These are phyloP conservation scores for Carduelis carduelis DNA, from an alignment of 2,797 vertebrate genomes.

Conservation along the genomic window DNA sequence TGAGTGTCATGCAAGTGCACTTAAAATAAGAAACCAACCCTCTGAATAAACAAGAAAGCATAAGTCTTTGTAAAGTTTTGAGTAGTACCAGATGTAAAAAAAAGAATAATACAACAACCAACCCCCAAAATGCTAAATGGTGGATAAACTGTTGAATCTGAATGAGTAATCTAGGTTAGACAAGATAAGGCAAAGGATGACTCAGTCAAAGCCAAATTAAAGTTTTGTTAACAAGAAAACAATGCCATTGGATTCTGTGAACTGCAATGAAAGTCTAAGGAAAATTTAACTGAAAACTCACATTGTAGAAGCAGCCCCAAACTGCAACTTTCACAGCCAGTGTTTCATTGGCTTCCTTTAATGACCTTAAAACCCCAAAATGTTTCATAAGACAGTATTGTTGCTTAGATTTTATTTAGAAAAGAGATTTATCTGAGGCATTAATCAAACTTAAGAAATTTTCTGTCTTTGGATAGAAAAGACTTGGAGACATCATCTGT, in stretches of 20 bases:
- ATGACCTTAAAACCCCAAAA: not conserved
- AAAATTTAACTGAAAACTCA: not conserved
- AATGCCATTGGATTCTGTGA: not conserved
- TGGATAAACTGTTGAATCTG: not conserved
- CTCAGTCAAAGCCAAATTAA: not conserved
- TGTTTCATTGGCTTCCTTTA: not conserved
- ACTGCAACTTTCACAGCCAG: not conserved
- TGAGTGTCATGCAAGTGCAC: not conserved
- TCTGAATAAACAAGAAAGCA: not conserved
- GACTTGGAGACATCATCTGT: not conserved
- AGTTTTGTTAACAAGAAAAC: not conserved
- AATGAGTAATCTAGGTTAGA: not conserved
- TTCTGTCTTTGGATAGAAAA: not conserved
- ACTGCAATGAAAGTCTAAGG: not conserved
- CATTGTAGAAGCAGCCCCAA: not conserved
- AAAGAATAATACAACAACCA: not conserved
- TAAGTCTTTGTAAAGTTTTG: not conserved
- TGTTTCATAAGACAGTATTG: not conserved
- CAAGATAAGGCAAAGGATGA: not conserved
- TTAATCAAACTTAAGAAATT: not conserved
- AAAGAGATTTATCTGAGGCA: not conserved
- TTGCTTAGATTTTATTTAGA: not conserved
- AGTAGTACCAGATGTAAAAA: not conserved
- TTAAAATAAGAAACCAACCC: not conserved
- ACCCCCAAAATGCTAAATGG: not conserved